Evolutionary conservation across 2,888 invertebrate species (phyloP).

Genomic region (Ichneumoninae sp.): DNA sequence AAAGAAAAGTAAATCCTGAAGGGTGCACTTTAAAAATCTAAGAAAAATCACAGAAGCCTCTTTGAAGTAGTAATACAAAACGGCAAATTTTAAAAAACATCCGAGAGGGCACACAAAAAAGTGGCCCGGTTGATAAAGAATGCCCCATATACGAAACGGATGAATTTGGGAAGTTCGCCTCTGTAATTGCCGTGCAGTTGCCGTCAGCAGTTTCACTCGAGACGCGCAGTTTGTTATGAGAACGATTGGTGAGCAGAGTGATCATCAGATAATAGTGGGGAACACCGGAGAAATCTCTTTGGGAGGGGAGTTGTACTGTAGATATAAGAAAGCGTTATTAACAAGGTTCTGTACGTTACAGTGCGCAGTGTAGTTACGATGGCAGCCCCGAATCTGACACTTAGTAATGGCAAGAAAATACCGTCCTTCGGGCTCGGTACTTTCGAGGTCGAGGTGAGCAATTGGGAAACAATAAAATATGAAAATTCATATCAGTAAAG

Average conservation of each 20-base stretch:
- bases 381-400: slow-evolving; percentile 85
- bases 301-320: not conserved
- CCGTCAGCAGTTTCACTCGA: not conserved
- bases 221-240: not conserved
- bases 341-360: slow-evolving; percentile 10
- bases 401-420: slow-evolving; percentile 88
- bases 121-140: too few relatives aligned
- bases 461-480: slow-evolving; percentile 66
- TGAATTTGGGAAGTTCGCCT: too few relatives aligned
- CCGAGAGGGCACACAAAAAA: too few relatives aligned
- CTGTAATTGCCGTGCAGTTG: not conserved
- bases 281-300: not conserved
- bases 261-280: not conserved
- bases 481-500: too few relatives aligned
- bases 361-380: slow-evolving; percentile 70
- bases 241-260: not conserved
- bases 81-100: too few relatives aligned
- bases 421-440: slow-evolving; percentile 92
- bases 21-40: too few relatives aligned
- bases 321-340: not conserved
- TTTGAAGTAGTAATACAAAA: too few relatives aligned
- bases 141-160: too few relatives aligned
- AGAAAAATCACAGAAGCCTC: too few relatives aligned
- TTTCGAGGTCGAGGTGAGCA: slow-evolving; percentile 88
- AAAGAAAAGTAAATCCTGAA: too few relatives aligned